These are phyloP conservation scores for Cygnus atratus DNA, from an alignment of 2,113 vertebrate genomes.

Conservation along the genomic window DNA sequence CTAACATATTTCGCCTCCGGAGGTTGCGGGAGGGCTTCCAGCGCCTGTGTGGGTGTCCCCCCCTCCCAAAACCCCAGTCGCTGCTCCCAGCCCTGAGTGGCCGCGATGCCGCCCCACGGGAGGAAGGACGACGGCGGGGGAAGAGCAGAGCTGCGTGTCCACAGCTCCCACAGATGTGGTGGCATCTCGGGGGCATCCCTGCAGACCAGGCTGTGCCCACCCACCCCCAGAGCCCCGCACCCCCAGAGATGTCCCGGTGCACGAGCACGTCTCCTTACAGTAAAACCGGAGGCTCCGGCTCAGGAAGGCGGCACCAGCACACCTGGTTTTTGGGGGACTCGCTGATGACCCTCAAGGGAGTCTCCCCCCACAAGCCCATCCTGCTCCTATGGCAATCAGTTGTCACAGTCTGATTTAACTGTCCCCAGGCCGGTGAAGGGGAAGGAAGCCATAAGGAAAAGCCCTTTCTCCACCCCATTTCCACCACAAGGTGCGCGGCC, in stretches of 20 bases:
- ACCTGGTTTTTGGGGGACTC: background rate
- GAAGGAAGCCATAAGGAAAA: background rate
- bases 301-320: background rate
- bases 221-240: background rate
- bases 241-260: background rate
- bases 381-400: accelerated
- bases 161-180: background rate
- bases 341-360: background rate
- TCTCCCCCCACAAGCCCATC: background rate
- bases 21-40: background rate
- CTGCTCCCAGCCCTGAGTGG: background rate
- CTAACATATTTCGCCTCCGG: background rate
- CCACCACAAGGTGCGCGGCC: background rate
- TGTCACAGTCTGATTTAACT: background rate
- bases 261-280: background rate
- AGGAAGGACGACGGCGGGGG: background rate
- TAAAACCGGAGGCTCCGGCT: background rate
- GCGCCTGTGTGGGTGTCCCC: background rate
- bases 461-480: background rate
- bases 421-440: background rate
- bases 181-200: background rate
- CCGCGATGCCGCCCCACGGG: background rate
- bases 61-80: background rate
- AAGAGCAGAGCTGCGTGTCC: background rate
- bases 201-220: background rate